These are phyloP conservation scores for Nyleta sp. DNA, from an alignment of 2,888 invertebrate species.

Conservation along the genomic window DNA sequence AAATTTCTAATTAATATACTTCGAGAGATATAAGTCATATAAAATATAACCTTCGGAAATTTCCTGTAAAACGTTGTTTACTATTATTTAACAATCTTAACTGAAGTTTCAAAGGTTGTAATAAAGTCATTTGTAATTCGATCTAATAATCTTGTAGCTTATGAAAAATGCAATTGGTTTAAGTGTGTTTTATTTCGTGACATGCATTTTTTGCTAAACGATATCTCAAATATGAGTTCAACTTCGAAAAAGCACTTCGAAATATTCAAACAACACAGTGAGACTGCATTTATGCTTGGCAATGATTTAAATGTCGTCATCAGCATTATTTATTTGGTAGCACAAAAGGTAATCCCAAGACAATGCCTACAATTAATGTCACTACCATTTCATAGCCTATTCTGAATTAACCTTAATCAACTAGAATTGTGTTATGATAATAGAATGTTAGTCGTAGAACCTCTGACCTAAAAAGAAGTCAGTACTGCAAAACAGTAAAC, in stretches of 20 bases:
- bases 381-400: slow-evolving; percentile 41
- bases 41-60: too few species aligned
- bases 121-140: too few species aligned
- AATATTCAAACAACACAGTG: neutral
- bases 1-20: too few species aligned
- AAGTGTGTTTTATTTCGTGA: too few species aligned
- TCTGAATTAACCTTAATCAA: slow-evolving; percentile 52
- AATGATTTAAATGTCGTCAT: slow-evolving; percentile 42
- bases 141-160: too few species aligned
- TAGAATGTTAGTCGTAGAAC: slow-evolving; percentile 39
- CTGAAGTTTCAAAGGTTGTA: too few species aligned
- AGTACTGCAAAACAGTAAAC: slow-evolving; percentile 20
- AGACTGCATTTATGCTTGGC: slow-evolving; percentile 10
- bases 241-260: neutral
- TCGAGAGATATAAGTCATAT: too few species aligned
- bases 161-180: too few species aligned
- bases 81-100: too few species aligned
- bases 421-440: slow-evolving; percentile 53
- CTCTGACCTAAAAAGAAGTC: slow-evolving; percentile 28
- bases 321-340: slow-evolving; percentile 42
- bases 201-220: too few species aligned
- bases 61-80: too few species aligned
- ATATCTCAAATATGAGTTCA: too few species aligned
- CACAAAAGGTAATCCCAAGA: slow-evolving; percentile 50
- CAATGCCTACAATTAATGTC: slow-evolving; percentile 49